Conservation (phyloP, 1,140 invertebrate species). For the Stratiolaelaps scimitus region DNA sequence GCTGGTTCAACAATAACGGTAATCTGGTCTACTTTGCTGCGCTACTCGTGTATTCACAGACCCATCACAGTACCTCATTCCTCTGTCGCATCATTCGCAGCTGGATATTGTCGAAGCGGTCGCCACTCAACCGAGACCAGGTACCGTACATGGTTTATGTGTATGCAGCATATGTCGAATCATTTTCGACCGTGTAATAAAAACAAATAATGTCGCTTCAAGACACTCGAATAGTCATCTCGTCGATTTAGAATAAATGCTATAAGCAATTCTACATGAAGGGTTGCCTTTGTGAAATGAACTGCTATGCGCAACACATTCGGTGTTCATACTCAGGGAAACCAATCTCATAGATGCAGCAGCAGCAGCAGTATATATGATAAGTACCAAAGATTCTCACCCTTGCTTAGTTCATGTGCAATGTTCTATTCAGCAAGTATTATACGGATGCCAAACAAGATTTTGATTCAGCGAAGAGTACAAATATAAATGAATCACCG, state of each 20-base stretch:
- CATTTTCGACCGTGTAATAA: background rate
- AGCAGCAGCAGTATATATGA: too few species aligned
- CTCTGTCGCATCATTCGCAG: constrained; percentile 1
- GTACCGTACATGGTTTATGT: background rate
- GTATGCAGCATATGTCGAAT: background rate
- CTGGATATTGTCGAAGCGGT: constrained; percentile 15
- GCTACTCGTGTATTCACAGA: background rate
- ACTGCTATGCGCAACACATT: too few species aligned
- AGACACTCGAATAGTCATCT: background rate
- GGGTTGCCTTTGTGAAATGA: constrained; percentile 10
- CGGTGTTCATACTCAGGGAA: too few species aligned
- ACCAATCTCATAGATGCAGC: too few species aligned
- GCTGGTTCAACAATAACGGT: background rate
- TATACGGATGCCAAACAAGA: background rate
- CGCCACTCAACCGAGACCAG: constrained; percentile 9
- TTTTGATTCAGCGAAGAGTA: background rate
- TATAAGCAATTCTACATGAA: background rate
- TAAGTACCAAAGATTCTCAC: too few species aligned
- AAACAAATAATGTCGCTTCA: background rate
- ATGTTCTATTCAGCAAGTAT: background rate
- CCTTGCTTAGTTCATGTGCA: too few species aligned
- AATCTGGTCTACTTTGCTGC: background rate
- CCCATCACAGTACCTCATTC: constrained; percentile 11
- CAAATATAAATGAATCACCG: background rate
- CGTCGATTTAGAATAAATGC: background rate